Conservation (phyloP, 2,797 vertebrate genomes). For the Hephaestus fuliginosus region DNA sequence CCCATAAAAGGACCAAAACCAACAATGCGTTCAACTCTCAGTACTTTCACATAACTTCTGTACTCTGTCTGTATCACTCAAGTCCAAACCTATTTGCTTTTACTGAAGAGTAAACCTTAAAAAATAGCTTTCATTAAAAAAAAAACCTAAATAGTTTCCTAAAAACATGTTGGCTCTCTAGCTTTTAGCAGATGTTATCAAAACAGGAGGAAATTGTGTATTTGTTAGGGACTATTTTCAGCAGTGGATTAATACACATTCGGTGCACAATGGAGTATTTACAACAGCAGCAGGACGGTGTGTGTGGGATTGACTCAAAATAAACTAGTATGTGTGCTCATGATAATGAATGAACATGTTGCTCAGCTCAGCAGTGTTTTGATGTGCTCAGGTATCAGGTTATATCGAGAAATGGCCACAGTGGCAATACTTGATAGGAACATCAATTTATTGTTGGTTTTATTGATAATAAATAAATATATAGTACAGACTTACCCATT, state of each 20-base stretch:
- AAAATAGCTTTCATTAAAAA: neutral
- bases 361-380: neutral
- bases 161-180: neutral
- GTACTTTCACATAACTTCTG: neutral
- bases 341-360: conserved; percentile 12
- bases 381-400: conserved; percentile 5
- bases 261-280: neutral
- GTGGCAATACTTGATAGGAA: no score
- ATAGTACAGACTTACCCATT: neutral
- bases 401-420: neutral
- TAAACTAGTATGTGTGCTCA: conserved; percentile 19
- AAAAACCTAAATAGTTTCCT: neutral
- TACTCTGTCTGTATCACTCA: neutral
- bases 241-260: neutral
- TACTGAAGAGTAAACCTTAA: neutral
- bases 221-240: neutral
- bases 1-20: neutral
- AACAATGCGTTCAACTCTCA: neutral
- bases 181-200: neutral
- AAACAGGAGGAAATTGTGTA: neutral
- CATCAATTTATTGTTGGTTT: neutral
- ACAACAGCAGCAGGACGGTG: neutral
- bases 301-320: conserved; percentile 13
- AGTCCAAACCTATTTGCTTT: neutral
- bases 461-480: neutral